Base-by-base conservation (phyloP, 37 sponge, comb jelly and placozoan genomes). In the Amphimedon queenslandica region DNA sequence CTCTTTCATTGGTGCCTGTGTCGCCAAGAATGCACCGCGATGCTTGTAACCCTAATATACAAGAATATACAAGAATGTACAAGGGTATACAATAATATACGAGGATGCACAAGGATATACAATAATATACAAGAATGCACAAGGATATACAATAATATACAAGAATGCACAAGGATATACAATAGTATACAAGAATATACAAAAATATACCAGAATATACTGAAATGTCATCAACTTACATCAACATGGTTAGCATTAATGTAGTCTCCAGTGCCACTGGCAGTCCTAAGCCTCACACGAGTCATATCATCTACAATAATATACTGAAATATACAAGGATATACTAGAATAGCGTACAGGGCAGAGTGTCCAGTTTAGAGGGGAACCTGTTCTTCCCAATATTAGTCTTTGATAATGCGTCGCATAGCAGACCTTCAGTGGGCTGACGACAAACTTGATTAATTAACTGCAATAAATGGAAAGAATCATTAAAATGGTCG, bases 201-300 rank as follows among this genome's bases (percentile, higher is more conserved):
- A 40, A 21, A 8, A 40, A 37, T 33, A 37, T 47, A 55, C 21
- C 11, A 3, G 21, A 18, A 53, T 5, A 29, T 51, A 47, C 24
- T n/a, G 23, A 60, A 25, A 60, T 3, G 2, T 1, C 29, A 16
- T 5, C 2, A 8, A 3, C 90, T 80, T 70, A 89, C 90, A 74
- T 89, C 85, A 1, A 89, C 57, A 67, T 73, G 84, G 77, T 77
- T 89, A 67, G 90, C 90, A 70, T 89, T 89, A 63, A 89, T 80
- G 69, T 89, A 89, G n/a, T 89, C 81, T n/a, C 61, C 61, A n/a
- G 21, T n/a, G 5, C 47, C 53, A 64, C 28, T 66, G 4, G 66
- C 35, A 6, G 61, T 60, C 27, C 28, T 71, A 23, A 80, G 32
- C 24, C 11, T 1, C 3, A 72, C 66, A 43, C 81, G 55, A 37